phyloP scores from a whole-genome alignment of 2,888 invertebrate species.

The Torymus auratus region DNA sequence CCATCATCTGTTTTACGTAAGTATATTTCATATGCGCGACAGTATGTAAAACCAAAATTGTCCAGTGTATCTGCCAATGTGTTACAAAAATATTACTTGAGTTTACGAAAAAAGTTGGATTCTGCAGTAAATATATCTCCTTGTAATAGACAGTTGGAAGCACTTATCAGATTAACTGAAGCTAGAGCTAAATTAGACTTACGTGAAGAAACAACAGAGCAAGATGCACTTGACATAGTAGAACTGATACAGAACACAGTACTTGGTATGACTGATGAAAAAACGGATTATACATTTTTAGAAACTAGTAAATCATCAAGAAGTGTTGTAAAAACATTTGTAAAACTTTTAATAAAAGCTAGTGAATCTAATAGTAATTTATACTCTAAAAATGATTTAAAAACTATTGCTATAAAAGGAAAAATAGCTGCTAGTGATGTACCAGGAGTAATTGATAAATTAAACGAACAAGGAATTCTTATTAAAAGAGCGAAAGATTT shows the following conservation, averaged over 20 bases:
- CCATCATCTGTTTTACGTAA: constrained; percentile 89
- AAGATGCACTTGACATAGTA: constrained; percentile 91
- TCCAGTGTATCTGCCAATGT: constrained; percentile 84
- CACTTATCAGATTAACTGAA: constrained; percentile 89
- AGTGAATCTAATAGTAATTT: constrained; percentile 83
- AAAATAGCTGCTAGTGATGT: constrained; percentile 83
- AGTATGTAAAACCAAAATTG: constrained; percentile 90
- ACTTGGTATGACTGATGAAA: constrained; percentile 60
- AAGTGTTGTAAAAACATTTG: constrained; percentile 81
- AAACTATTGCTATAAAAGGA: constrained; percentile 83
- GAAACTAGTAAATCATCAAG: constrained; percentile 38
- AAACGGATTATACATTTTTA: constrained; percentile 20
- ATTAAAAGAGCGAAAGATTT: constrained; percentile 87
- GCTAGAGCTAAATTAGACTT: constrained; percentile 93
- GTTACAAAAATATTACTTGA: constrained; percentile 88
- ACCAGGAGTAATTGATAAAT: constrained; percentile 83
- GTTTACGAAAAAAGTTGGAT: constrained; percentile 84
- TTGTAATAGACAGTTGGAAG: constrained; percentile 91
- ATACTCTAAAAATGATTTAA: constrained; percentile 87
- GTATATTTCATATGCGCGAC: constrained; percentile 93
- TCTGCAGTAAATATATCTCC: constrained; percentile 83
- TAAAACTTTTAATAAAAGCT: constrained; percentile 83
- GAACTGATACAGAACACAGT: constrained; percentile 87
- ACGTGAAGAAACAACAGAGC: constrained; percentile 85
- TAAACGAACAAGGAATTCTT: constrained; percentile 91